Evolutionary conservation across 2,113 vertebrate genomes (phyloP), one percentile per base, ranked within the genome.

Genomic region (Ammodramus savannarum): DNA sequence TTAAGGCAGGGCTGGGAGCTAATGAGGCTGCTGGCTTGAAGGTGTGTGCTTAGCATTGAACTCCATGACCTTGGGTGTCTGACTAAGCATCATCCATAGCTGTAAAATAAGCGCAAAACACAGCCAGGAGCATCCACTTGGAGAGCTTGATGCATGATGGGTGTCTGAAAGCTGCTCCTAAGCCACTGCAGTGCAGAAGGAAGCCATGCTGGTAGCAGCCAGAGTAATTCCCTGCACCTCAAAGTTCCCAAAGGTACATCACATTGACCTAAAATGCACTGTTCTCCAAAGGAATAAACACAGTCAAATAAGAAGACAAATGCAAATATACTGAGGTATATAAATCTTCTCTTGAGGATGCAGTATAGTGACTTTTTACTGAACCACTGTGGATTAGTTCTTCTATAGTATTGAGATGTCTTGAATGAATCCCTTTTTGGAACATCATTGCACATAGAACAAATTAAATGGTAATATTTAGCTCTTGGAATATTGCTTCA

Each of bases 311-410:
- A 76, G 62, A 78, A 83, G 63, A 66, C 31, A 89, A 95, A 91
- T 27, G 22, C 23, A 85, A 7, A 1, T 38, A 54, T 62, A 20
- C 34, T 20, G n/a, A 74, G 65, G 61, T 61, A 41, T 12, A 67
- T 77, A 89, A 84, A 90, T 74, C 59, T 93, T 61, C 48, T 61
- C 76, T 74, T 59, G 51, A 90, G 61, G 65, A 74, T 74, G 57
- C 46, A 71, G 36, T 44, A 44, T 6, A 38, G 76, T 93, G 89
- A 95, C 80, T 91, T 94, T 93, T 88, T 80, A 83, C 76, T 77
- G 90, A 95, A 85, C 44, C 77, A 87, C 32, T 43, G 59, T 84
- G 83, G 62, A 88, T 90, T 79, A 85, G 62, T 68, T 88, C 72
- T 88, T 75, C 83, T 90, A 1, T 89, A 89, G 86, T 63, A 86